These are phyloP conservation scores for Cerastis leucographa DNA, from an alignment of 2,888 invertebrate genomes.

Conservation along the genomic window DNA sequence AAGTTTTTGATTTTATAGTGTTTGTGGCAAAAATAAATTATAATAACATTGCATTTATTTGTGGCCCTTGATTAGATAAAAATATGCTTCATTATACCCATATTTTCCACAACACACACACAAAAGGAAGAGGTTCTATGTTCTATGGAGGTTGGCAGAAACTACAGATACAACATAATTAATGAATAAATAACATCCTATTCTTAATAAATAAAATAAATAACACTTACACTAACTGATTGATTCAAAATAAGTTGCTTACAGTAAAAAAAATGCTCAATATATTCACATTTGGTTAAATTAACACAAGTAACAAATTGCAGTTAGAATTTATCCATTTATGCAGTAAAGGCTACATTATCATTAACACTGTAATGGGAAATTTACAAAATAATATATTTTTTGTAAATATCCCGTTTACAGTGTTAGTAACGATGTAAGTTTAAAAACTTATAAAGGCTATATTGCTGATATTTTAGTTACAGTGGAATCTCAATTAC, in stretches of 20 bases:
- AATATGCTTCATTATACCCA: conserved; percentile 14
- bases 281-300: conserved; percentile 6
- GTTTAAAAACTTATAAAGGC: no score
- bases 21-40: neutral
- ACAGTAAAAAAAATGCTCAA: conserved; percentile 11
- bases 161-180: conserved; percentile 16
- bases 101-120: neutral
- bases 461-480: neutral
- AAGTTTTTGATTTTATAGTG: neutral
- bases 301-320: neutral
- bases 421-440: no score
- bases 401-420: no score
- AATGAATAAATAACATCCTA: conserved; percentile 24
- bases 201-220: conserved; percentile 39
- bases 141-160: no score
- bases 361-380: no score
- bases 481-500: neutral
- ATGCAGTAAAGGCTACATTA: neutral
- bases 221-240: conserved; percentile 40
- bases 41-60: neutral
- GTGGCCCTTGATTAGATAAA: conserved; percentile 10
- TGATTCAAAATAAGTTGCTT: conserved; percentile 10
- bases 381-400: no score
- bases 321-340: neutral
- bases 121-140: neutral